Percentiles rank a stretch among this genome's conserved stretches.
Conservation (phyloP, 2,797 vertebrate species). For the Lutjanus campechanus region DNA sequence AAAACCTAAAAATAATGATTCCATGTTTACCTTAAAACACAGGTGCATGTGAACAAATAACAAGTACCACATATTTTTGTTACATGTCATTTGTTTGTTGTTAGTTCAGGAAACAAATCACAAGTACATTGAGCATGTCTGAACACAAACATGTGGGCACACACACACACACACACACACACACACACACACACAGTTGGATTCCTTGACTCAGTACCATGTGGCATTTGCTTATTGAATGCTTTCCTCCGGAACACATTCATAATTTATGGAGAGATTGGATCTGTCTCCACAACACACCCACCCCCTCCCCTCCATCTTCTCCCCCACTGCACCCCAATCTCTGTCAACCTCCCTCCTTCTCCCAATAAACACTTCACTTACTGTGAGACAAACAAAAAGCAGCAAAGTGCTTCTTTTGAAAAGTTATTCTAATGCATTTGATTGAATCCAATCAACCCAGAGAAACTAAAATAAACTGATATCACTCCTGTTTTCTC, state of each 20-base stretch:
- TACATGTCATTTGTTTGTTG: neutral
- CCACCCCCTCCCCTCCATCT: constrained; percentile 16
- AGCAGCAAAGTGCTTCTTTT: constrained; percentile 25
- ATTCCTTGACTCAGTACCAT: constrained; percentile 72
- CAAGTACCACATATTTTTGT: neutral
- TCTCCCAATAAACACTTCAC: constrained; percentile 17
- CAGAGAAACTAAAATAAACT: constrained; percentile 39
- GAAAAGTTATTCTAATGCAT: neutral
- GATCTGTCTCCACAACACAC: constrained; percentile 56
- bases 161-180: constrained; percentile 28
- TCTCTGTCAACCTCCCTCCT: constrained; percentile 19
- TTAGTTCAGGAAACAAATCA: constrained; percentile 33
- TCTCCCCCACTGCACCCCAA: constrained; percentile 5
- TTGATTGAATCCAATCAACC: constrained; percentile 25
- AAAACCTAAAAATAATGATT: neutral
- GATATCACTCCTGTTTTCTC: constrained; percentile 22
- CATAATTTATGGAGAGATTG: constrained; percentile 78
- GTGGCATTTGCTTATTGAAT: constrained; percentile 80
- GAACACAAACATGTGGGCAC: neutral
- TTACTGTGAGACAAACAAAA: constrained; percentile 12
- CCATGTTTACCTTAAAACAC: neutral
- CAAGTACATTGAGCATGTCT: constrained; percentile 1
- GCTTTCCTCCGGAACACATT: constrained; percentile 76
- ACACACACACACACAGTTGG: constrained; percentile 56
- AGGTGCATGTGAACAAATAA: constrained; percentile 10